Evolutionary conservation across 2,113 vertebrate species (phyloP), one percentile per base, ranked within the genome.

Genomic region (Centropus unirufus): DNA sequence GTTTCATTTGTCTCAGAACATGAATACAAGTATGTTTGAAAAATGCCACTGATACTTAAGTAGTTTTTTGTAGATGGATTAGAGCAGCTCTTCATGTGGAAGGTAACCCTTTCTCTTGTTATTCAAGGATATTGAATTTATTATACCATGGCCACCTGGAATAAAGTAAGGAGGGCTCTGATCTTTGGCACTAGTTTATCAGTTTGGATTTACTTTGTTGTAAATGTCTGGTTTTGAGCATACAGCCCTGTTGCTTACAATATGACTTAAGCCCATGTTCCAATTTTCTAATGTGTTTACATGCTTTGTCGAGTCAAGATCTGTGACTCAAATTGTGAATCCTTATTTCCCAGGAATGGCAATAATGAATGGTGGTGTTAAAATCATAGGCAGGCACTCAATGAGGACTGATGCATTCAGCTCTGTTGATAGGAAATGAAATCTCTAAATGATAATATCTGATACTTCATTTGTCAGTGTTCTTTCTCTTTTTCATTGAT

Each of bases 131-230:
- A 42, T 6, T 39, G 39, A 70, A 61, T 47, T 68, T 63, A 44
- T 34, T 34, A 17, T 72, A 36, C n/a, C 23, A 64, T 0, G 0
- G 22, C 59, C 21, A 59, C 18, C 27, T 22, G 34, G 2, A 7
- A 55, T 46, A 81, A 44, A 55, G 30, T n/a, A 62, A 46, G 16
- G 22, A 83, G 16, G 5, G 4, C 8, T 74, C 32, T 75, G 27
- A 47, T 39, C 17, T 46, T 40, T 58, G 30, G 22, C 20, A 30
- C 14, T 36, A 18, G 22, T 78, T 83, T 70, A 58, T 73, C 6
- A 21, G 6, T 55, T 70, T 4, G 2, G 26, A 5, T 44, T 76
- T 29, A 40, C 14, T 57, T 89, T 40, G 6, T 21, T 51, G 15
- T 23, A 68, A 75, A 44, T 34, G 11, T 13, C 54, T 86, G 21